Conservation (phyloP, 2,888 invertebrate species). For the Acholoe squamosa region DNA sequence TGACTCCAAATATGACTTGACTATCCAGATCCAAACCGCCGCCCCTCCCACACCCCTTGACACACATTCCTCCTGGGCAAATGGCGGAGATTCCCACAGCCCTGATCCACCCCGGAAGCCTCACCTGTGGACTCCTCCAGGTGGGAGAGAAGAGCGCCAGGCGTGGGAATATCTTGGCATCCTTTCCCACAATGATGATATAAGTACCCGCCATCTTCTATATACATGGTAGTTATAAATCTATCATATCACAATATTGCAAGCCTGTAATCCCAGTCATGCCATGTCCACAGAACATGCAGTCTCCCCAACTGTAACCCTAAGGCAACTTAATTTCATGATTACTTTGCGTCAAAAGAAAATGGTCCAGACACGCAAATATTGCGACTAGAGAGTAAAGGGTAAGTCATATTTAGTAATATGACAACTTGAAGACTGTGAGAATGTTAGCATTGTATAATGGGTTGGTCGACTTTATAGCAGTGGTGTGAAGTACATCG, state of each 20-base stretch:
- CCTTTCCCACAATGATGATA: neutral
- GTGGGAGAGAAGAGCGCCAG: neutral
- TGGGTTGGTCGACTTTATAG: no score
- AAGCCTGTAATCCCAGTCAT: neutral
- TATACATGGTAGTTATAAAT: no score
- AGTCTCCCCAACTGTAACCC: neutral
- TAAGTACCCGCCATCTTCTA: neutral
- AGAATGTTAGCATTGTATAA: slow-evolving; percentile 5
- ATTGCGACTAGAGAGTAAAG: neutral
- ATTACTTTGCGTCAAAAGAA: neutral
- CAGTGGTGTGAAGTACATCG: no score
- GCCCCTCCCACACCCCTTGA: neutral
- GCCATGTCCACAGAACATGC: neutral
- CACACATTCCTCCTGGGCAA: neutral
- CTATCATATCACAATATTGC: no score
- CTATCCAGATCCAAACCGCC: neutral
- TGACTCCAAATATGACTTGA: no score
- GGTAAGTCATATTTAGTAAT: no score
- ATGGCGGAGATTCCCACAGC: slow-evolving; percentile 20
- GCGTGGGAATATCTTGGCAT: neutral
- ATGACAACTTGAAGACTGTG: neutral
- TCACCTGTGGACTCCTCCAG: slow-evolving; percentile 19
- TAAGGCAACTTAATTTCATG: neutral
- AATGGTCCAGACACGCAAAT: slow-evolving; percentile 7
- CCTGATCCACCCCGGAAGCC: neutral